A percentile compares a stretch with the other conserved stretches of the same genome.
phyloP scores from a whole-genome alignment of 2,888 invertebrate species.

The Agrilus biguttatus region DNA sequence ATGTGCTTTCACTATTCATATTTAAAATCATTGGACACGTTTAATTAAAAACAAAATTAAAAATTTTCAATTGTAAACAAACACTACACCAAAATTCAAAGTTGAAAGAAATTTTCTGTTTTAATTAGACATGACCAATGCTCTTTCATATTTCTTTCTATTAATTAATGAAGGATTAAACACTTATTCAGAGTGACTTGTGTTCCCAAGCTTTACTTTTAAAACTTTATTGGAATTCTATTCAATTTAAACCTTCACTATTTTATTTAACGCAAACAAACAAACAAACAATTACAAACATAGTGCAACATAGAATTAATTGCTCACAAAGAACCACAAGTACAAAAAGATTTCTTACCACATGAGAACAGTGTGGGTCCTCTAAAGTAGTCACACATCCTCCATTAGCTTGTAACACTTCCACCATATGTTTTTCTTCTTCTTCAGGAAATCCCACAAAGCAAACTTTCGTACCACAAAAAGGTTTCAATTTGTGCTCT shows the following conservation, averaged over 20 bases:
- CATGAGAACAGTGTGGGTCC: conserved; percentile 78
- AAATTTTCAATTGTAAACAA: too few species aligned
- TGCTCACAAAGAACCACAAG: neutral
- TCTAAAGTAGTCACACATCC: conserved; percentile 64
- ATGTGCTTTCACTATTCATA: too few species aligned
- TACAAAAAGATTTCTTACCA: conserved; percentile 49
- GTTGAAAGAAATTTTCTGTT: too few species aligned
- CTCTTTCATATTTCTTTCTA: neutral
- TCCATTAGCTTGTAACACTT: conserved; percentile 74
- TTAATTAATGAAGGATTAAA: neutral
- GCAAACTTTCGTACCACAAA: conserved; percentile 73
- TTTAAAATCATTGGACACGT: too few species aligned
- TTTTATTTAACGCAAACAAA: neutral
- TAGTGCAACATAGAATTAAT: neutral
- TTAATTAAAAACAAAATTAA: too few species aligned
- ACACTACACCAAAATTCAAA: too few species aligned
- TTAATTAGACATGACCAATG: too few species aligned
- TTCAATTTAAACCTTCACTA: neutral
- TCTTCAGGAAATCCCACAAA: conserved; percentile 84
- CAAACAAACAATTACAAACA: neutral
- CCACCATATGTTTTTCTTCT: conserved; percentile 84
- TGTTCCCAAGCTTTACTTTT: too few species aligned
- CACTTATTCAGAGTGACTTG: too few species aligned
- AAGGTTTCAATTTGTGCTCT: conserved; percentile 69
- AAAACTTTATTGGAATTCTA: neutral